These are phyloP conservation scores for Podabrus alpinus DNA, from an alignment of 2,888 invertebrate species.

Conservation along the genomic window DNA sequence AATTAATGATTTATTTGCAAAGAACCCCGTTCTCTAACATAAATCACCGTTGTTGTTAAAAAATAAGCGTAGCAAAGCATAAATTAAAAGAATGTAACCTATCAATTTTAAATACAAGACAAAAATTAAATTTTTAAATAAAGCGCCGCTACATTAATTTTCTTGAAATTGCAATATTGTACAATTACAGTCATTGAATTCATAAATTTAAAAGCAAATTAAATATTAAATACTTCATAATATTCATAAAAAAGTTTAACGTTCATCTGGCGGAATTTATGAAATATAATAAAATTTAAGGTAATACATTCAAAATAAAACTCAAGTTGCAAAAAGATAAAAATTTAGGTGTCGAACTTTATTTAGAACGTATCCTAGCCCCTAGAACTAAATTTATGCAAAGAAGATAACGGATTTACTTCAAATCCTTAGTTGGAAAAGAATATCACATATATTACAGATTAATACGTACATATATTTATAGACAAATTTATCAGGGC, in stretches of 20 bases:
- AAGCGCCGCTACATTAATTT: background rate
- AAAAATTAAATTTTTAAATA: background rate
- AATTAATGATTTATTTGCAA: constrained; percentile 21
- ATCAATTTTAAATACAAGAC: background rate
- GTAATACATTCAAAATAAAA: background rate
- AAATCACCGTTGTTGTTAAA: constrained; percentile 11
- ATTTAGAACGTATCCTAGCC: constrained; percentile 9
- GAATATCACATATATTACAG: constrained; percentile 9
- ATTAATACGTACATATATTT: background rate
- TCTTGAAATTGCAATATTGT: background rate
- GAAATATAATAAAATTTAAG: background rate
- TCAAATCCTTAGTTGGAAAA: constrained; percentile 5
- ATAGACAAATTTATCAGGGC: background rate
- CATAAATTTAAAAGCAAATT: background rate
- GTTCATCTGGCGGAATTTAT: background rate
- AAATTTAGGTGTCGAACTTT: constrained; percentile 8
- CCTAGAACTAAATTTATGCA: constrained; percentile 16
- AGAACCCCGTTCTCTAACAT: constrained; percentile 10
- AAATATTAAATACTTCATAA: background rate
- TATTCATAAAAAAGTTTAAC: background rate
- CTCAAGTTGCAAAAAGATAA: constrained; percentile 5
- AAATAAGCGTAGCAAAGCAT: constrained; percentile 2
- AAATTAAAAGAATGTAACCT: background rate
- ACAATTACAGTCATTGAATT: background rate
- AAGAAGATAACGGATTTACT: constrained; percentile 13